Percentiles rank a stretch among this genome's conserved stretches.
phyloP scores from a whole-genome alignment of 2,113 vertebrate genomes.

The Aix galericulata region DNA sequence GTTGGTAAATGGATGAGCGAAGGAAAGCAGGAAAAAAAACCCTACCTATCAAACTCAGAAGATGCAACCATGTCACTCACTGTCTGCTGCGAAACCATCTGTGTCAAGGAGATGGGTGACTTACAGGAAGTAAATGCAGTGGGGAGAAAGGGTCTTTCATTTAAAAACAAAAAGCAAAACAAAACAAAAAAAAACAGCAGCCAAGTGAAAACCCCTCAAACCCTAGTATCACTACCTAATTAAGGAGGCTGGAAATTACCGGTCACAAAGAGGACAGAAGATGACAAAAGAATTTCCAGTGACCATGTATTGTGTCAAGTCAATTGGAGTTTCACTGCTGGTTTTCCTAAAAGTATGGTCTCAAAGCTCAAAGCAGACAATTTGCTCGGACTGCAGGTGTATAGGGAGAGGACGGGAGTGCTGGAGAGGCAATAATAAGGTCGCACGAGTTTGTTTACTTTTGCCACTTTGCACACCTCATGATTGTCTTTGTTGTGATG shows the following conservation, averaged over 20 bases:
- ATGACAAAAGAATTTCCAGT: not conserved
- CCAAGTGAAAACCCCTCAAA: not conserved
- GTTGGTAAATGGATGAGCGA: constrained; percentile 12
- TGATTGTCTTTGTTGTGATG: not conserved
- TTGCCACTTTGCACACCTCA: not conserved
- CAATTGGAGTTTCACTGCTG: not conserved
- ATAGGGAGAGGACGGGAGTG: not conserved
- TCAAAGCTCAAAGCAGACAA: not conserved
- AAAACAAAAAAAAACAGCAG: not conserved
- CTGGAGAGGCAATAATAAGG: not conserved
- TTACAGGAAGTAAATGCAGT: not conserved
- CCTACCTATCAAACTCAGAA: constrained; percentile 12
- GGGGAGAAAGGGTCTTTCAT: not conserved
- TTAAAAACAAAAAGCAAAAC: not conserved
- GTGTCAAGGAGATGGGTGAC: constrained; percentile 3
- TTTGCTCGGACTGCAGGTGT: not conserved
- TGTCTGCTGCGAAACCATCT: constrained; percentile 31
- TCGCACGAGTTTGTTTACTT: not conserved
- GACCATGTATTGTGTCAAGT: not conserved
- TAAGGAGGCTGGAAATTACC: not conserved
- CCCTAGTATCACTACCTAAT: not conserved
- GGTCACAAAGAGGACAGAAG: not conserved
- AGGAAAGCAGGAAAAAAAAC: not conserved
- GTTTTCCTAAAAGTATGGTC: not conserved
- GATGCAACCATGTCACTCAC: constrained; percentile 22